Percentiles rank a stretch among this genome's conserved stretches.
Conservation (phyloP, 2,888 invertebrate genomes). For the Anorthoa munda region DNA sequence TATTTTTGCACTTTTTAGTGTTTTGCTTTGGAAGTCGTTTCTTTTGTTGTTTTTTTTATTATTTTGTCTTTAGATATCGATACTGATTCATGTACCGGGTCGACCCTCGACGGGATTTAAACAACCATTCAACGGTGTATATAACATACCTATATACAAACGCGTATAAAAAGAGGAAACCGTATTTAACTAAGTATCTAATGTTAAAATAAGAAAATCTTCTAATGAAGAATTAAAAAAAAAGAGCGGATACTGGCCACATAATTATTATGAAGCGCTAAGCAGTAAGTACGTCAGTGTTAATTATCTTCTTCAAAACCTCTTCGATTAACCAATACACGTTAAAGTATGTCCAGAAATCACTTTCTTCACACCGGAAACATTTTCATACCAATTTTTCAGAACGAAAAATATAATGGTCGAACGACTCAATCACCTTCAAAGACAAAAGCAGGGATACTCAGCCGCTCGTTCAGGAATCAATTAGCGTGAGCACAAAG, state of each 20-base stretch:
- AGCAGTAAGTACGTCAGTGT: background rate
- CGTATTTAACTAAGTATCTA: background rate
- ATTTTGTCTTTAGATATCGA: no score
- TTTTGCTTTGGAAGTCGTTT: no score
- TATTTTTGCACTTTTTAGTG: no score
- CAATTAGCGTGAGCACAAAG: constrained; percentile 85
- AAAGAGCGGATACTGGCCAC: background rate
- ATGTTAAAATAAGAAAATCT: background rate
- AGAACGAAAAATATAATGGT: constrained; percentile 19
- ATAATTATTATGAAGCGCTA: no score
- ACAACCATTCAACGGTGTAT: no score
- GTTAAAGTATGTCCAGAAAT: constrained; percentile 47
- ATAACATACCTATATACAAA: no score
- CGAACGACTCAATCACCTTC: constrained; percentile 80
- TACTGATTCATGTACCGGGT: no score
- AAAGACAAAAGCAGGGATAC: constrained; percentile 74
- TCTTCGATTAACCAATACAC: constrained; percentile 27
- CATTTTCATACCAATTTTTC: constrained; percentile 38
- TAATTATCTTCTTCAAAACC: constrained; percentile 34
- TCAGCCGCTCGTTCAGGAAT: constrained; percentile 82
- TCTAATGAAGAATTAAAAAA: background rate
- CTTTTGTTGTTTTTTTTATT: no score
- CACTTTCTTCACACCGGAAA: constrained; percentile 43
- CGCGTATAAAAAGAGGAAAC: no score
- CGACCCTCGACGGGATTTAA: no score